phyloP scores from a whole-genome alignment of 2,888 invertebrate species.

The Nephrotoma appendiculata region DNA sequence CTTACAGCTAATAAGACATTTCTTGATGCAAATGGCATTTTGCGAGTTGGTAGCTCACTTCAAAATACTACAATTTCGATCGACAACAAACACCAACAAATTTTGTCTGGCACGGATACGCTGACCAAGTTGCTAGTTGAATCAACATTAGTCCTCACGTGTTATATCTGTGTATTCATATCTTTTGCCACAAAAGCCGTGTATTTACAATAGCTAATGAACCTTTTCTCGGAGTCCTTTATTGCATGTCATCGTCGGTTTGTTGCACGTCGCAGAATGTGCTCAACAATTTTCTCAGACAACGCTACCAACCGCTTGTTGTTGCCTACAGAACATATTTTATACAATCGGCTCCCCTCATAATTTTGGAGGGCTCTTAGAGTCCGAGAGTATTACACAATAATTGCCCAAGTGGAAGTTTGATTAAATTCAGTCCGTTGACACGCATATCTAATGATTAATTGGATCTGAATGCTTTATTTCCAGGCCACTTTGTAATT shows the following conservation, averaged over 20 bases:
- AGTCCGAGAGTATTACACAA: not conserved
- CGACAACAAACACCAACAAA: not conserved
- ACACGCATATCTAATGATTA: too few relatives aligned
- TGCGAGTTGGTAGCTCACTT: not conserved
- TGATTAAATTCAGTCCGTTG: too few relatives aligned
- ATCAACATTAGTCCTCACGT: not conserved
- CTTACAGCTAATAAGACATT: too few relatives aligned
- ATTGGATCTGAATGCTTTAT: not conserved
- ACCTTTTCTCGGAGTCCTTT: not conserved
- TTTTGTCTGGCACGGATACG: not conserved
- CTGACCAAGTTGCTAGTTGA: not conserved
- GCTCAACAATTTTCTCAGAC: not conserved
- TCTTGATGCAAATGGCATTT: not conserved
- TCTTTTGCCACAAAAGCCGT: not conserved
- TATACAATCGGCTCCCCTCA: too few relatives aligned
- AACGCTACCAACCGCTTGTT: too few relatives aligned
- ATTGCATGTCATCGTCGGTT: not conserved
- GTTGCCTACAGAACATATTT: too few relatives aligned
- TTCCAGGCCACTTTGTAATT: not conserved
- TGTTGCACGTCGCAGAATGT: not conserved
- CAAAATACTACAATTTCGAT: not conserved
- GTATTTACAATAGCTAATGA: not conserved
- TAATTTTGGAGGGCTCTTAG: not conserved
- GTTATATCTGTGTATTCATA: not conserved
- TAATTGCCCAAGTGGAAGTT: too few relatives aligned